A percentile compares a stretch with the other conserved stretches of the same genome.
Conservation (phyloP, 2,113 vertebrate genomes). For the Morphnarchus princeps region DNA sequence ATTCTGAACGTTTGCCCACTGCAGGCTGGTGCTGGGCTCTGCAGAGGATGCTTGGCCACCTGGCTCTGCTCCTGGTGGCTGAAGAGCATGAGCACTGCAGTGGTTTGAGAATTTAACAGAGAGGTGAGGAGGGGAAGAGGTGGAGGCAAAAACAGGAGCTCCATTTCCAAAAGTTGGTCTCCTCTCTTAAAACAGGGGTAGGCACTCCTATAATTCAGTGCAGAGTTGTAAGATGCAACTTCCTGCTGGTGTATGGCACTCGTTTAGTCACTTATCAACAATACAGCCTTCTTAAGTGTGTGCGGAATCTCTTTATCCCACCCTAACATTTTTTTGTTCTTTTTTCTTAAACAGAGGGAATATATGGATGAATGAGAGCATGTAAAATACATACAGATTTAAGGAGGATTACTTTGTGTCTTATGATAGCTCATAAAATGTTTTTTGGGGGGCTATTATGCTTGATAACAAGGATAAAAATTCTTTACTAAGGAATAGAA, state of each 20-base stretch:
- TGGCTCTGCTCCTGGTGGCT: neutral
- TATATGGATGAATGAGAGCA: neutral
- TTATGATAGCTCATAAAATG: neutral
- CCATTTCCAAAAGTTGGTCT: neutral
- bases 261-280: neutral
- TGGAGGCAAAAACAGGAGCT: neutral
- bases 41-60: neutral
- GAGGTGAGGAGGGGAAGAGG: neutral
- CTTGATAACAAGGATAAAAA: neutral
- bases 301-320: neutral
- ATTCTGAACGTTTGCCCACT: neutral
- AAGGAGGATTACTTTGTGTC: neutral
- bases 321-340: neutral
- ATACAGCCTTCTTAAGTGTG: neutral
- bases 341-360: neutral
- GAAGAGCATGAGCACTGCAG: neutral
- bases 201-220: neutral
- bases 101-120: neutral
- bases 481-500: neutral
- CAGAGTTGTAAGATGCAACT: neutral
- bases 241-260: neutral
- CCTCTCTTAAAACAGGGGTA: neutral
- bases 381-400: neutral
- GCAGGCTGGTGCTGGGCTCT: fast-evolving
- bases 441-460: neutral